phyloP scores from a whole-genome alignment of 2,797 vertebrate genomes.

The Rhabdophis nuchalis region DNA sequence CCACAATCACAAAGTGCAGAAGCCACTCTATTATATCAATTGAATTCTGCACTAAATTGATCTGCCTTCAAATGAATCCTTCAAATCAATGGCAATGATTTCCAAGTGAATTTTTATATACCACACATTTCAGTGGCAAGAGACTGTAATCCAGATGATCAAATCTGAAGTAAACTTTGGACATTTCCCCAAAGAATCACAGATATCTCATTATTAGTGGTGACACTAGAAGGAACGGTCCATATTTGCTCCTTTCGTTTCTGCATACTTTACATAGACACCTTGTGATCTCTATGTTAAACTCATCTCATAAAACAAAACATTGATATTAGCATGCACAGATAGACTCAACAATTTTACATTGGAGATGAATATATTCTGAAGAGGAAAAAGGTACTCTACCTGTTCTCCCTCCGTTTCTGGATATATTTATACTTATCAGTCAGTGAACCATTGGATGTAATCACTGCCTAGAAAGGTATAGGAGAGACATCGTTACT shows the following conservation, averaged over 20 bases:
- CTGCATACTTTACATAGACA: neutral
- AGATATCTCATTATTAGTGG: neutral
- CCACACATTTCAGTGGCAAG: neutral
- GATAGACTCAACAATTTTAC: conserved; percentile 35
- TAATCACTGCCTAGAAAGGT: conserved; percentile 88
- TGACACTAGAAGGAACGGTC: neutral
- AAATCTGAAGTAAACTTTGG: neutral
- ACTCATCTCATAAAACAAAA: neutral
- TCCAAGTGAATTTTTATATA: neutral
- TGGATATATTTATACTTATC: conserved; percentile 95
- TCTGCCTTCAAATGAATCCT: neutral
- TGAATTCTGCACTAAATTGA: neutral
- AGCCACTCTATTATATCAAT: neutral
- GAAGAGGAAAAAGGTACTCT: neutral
- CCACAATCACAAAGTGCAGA: neutral
- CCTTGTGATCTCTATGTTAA: neutral
- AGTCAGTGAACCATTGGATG: conserved; percentile 88
- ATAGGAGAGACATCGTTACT: conserved; percentile 52
- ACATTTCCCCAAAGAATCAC: neutral
- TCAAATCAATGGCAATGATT: neutral
- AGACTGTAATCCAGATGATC: neutral
- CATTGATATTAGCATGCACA: conserved; percentile 10
- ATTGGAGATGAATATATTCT: conserved; percentile 23
- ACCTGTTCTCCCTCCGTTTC: conserved; percentile 89
- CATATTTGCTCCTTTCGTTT: neutral